Percentiles rank a stretch among this genome's conserved stretches.
Conservation (phyloP, 1,140 invertebrate genomes). For the Samia ricini region DNA sequence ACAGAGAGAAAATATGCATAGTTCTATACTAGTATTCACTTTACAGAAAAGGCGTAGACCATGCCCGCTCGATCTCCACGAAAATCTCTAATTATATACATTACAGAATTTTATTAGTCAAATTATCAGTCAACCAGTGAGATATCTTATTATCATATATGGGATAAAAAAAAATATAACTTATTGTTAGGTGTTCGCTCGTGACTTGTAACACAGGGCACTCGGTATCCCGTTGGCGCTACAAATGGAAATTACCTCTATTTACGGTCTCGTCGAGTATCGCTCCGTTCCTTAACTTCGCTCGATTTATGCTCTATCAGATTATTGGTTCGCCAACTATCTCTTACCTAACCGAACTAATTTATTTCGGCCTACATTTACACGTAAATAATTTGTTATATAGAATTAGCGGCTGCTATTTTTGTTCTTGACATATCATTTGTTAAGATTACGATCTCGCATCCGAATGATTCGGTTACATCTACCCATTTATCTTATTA, state of each 20-base stretch:
- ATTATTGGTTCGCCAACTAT: conserved; percentile 1
- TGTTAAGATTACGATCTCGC: not conserved
- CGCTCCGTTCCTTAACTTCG: not conserved
- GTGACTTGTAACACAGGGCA: not conserved
- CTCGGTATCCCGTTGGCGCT: not conserved
- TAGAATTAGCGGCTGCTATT: not conserved
- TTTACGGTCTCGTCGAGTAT: not conserved
- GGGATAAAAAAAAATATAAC: too few species aligned
- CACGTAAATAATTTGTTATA: conserved; percentile 1
- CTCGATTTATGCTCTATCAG: conserved; percentile 1
- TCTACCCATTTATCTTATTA: not conserved
- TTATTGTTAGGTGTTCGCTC: too few species aligned
- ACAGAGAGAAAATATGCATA: too few species aligned
- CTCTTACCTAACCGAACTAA: not conserved
- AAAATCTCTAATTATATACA: too few species aligned
- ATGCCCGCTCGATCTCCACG: too few species aligned
- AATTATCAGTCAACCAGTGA: too few species aligned
- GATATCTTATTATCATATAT: too few species aligned
- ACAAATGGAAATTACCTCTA: conserved; percentile 1
- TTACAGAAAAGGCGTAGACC: too few species aligned
- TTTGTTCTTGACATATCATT: not conserved
- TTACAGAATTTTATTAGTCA: too few species aligned
- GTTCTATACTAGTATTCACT: too few species aligned
- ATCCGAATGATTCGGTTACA: not conserved
- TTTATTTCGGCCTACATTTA: not conserved